Percentiles rank a stretch among this genome's conserved stretches.
phyloP scores from a whole-genome alignment of 2,888 invertebrate species.

The Agriopis marginaria region DNA sequence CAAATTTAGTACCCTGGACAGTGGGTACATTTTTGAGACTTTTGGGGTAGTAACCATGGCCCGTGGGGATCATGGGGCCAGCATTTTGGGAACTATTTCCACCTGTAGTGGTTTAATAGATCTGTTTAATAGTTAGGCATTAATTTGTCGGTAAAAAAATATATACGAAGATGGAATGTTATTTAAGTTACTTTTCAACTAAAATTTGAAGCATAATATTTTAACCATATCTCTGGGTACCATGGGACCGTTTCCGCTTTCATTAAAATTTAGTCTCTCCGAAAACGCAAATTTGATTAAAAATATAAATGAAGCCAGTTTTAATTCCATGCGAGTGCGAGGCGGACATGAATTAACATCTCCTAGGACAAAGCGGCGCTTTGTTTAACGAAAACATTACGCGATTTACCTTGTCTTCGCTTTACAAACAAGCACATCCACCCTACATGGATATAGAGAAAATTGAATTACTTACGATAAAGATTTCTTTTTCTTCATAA shows the following conservation, averaged over 20 bases:
- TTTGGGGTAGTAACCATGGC: no score
- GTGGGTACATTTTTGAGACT: no score
- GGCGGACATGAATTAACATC: conserved; percentile 60
- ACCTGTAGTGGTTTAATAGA: no score
- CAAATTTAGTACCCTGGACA: no score
- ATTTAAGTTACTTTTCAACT: no score
- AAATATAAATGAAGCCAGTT: conserved; percentile 48
- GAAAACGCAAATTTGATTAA: conserved; percentile 43
- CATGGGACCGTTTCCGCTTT: conserved; percentile 26
- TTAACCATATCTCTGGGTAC: background rate
- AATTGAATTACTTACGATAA: conserved; percentile 30
- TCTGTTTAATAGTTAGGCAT: no score
- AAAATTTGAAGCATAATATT: background rate
- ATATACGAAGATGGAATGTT: no score
- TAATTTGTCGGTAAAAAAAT: no score
- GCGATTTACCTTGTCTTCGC: conserved; percentile 53
- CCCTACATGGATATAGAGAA: conserved; percentile 30
- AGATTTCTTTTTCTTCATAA: background rate
- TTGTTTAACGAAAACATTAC: conserved; percentile 65
- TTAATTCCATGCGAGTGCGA: conserved; percentile 46
- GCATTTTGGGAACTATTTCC: no score
- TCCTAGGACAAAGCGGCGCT: conserved; percentile 55
- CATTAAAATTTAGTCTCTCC: conserved; percentile 36
- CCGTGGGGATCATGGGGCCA: no score
- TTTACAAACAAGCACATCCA: conserved; percentile 42